Evolutionary conservation across 2,888 invertebrate genomes (phyloP), one percentile per base, ranked within the genome.

Genomic region (Athalia cordata): DNA sequence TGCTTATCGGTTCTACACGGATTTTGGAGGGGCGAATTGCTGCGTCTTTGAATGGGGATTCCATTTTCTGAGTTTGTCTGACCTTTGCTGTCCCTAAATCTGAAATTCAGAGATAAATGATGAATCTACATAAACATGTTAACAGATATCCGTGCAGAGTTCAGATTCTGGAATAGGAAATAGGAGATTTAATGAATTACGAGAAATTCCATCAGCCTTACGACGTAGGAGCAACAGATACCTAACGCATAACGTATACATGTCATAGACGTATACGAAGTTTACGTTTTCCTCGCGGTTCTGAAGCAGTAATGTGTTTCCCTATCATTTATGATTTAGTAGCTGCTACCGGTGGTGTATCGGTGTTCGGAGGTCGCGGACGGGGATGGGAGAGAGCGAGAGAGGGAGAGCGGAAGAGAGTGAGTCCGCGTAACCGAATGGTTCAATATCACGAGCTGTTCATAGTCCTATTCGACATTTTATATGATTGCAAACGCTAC

Each of bases 311-410:
- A 75, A 75, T 75, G 75, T 62, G 75, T 75, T 75, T 75, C 50
- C 62, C 75, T 75, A 75, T 75, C 75, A 75, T 62, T 64, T 75
- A 75, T 75, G 75, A 75, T 75, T 75, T 75, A 75, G 50, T 75
- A 50, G 50, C 59, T 75, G 75, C 64, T 50, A 62, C n/a, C 47
- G 50, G 15, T 49, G 75, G 15, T 62, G 75, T 75, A 64, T 75
- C 75, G 64, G 75, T 29, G 62, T 7, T 29, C 78, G 70, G 66
- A 64, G 8, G 65, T 15, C 50, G 29, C 68, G 29, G 49, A 70
- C 29, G 52, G 78, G 45, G 66, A 43, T 49, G 52, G 65, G 15
- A 47, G 43, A 45, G 72, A 67, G 77, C 52, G 65, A 78, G 49
- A 62, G 50, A 64, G 45, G 68, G 79, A 15, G 70, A 50, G 52